Conservation (phyloP, 2,797 vertebrate genomes). For the Crenuchus spilurus region DNA sequence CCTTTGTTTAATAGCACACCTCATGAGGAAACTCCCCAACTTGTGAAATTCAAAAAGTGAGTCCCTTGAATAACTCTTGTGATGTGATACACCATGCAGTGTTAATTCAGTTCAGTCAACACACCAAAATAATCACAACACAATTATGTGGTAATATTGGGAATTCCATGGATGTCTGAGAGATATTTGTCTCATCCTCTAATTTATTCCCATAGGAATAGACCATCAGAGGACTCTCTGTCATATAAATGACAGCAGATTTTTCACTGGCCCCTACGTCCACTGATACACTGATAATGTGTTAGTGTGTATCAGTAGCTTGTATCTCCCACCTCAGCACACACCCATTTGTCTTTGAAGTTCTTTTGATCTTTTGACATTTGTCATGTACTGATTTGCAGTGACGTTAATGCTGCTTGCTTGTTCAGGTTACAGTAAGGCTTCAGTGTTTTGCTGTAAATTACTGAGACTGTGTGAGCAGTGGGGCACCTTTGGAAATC, state of each 20-base stretch:
- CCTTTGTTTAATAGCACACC: no score
- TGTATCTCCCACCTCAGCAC: background rate
- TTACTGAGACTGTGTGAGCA: background rate
- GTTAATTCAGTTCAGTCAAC: no score
- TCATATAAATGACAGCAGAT: background rate
- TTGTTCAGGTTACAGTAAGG: background rate
- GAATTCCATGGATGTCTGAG: no score
- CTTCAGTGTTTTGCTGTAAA: background rate
- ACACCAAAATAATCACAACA: no score
- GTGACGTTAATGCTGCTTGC: background rate
- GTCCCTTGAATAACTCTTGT: no score
- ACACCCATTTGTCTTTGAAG: background rate
- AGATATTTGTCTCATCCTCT: background rate
- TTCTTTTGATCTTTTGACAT: background rate
- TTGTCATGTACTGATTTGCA: background rate
- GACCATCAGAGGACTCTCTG: background rate
- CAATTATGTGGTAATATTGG: no score
- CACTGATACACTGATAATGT: background rate
- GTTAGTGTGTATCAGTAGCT: background rate
- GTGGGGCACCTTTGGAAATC: conserved; percentile 75
- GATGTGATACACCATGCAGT: no score
- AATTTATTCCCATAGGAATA: background rate
- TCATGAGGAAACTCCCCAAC: no score
- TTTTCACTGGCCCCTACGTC: background rate
- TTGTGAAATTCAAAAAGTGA: no score